Evolutionary conservation across 1,140 invertebrate species (phyloP), one percentile per base, ranked within the genome.

Genomic region (Zaprionus taronus): DNA sequence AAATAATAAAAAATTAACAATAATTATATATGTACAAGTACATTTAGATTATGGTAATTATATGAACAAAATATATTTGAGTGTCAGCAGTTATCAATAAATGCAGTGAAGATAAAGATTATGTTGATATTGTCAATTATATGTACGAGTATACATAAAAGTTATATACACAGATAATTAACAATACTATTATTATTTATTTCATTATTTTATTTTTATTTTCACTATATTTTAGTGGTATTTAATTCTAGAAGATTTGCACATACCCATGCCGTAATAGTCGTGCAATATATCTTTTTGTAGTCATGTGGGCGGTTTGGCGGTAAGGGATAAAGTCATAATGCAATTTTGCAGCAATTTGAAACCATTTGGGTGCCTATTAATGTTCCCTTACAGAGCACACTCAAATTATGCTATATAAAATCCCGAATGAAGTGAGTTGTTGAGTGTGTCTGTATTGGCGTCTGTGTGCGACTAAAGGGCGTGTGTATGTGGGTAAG

Each of bases 361-460:
- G 69, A 72, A 69, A 64, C 80, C 71, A 87, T 83, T 83, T 68
- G 70, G 67, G 36, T 53, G 61, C 22, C 72, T 70, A 62, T 79
- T 71, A 86, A 82, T 86, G 79, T 34, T 60, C 22, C 38, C 69
- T 65, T 60, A 60, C 80, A 75, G 67, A 79, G 80, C 75, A 75
- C 57, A 56, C 70, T 24, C 83, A 80, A 86, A 86, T 86, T 86
- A 87, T 86, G 77, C 80, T 70, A 68, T 80, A 78, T 87, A 78
- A 83, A 83, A 80, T 83, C 24, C 36, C 28, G 26, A 60, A 64
- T 34, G 65, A 67, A 80, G 63, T 80, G 73, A 77, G 66, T 61
- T 66, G 65, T 47, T 31, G 57, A 38, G 26, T 12, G 36, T 66
- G 24, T 15, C 36, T 63, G 62, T 57, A 7, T 31, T 31, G 28